Percentiles rank a stretch among this genome's conserved stretches.
These are phyloP conservation scores for Lineus longissimus DNA, from an alignment of 1,140 invertebrate genomes.

Conservation along the genomic window DNA sequence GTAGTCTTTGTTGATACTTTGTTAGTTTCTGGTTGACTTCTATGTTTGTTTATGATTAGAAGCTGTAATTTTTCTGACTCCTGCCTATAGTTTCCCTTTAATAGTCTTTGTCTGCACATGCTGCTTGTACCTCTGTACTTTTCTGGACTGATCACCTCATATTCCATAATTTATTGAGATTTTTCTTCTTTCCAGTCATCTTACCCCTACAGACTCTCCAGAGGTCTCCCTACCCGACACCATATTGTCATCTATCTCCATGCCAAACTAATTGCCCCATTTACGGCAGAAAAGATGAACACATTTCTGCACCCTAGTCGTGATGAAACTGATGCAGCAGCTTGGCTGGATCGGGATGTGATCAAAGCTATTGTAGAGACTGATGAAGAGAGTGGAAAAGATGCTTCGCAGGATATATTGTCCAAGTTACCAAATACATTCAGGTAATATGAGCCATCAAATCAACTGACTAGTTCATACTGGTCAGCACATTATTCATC, in stretches of 20 bases:
- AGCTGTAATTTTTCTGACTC: too few species aligned
- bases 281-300: constrained; percentile 22
- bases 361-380: constrained; percentile 13
- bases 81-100: too few species aligned
- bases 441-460: too few species aligned
- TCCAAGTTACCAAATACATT: not conserved
- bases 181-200: constrained; percentile 31
- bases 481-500: too few species aligned
- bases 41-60: too few species aligned
- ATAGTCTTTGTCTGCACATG: too few species aligned
- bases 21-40: not conserved
- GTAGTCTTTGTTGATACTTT: not conserved
- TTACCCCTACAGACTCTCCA: constrained; percentile 40
- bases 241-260: constrained; percentile 49
- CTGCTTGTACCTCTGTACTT: too few species aligned
- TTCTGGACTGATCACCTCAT: too few species aligned
- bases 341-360: constrained; percentile 13
- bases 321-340: constrained; percentile 12
- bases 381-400: constrained; percentile 3
- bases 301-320: constrained; percentile 18
- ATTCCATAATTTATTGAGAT: not conserved
- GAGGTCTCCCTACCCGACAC: constrained; percentile 44
- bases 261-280: constrained; percentile 23
- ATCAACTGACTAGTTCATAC: too few species aligned
- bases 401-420: not conserved